Evolutionary conservation across 2,113 vertebrate species (phyloP).

Genomic region (Cacatua alba): DNA sequence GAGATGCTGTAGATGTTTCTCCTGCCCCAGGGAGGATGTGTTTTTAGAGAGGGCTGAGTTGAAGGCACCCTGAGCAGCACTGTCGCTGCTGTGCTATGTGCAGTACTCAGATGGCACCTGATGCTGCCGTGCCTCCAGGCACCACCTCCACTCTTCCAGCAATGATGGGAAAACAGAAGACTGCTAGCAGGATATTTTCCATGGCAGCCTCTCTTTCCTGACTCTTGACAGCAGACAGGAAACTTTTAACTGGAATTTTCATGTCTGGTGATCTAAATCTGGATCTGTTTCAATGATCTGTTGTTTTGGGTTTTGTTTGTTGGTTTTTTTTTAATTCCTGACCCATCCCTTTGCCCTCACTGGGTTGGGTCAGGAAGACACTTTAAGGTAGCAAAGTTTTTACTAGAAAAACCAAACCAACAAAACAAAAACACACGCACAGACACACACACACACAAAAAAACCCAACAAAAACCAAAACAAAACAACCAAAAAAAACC

Average conservation of each 20-base stretch:
- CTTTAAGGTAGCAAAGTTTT: not conserved
- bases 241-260: not conserved
- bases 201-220: not conserved
- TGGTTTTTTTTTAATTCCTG: not conserved
- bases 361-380: not conserved
- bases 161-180: not conserved
- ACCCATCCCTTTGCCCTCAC: not conserved
- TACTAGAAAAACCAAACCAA: not conserved
- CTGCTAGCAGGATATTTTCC: too few relatives aligned
- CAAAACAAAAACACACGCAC: not conserved
- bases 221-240: not conserved
- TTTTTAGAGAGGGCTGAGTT: not conserved
- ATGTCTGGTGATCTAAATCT: not conserved
- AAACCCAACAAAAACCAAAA: fast-evolving
- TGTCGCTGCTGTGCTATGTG: not conserved
- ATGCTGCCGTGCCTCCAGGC: not conserved
- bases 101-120: not conserved
- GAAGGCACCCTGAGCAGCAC: not conserved
- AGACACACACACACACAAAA: not conserved
- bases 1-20: not conserved
- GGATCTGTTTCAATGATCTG: not conserved
- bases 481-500: not conserved
- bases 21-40: fast-evolving
- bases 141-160: fast-evolving
- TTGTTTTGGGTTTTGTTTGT: not conserved